Conservation (phyloP, 2,797 vertebrate genomes). For the Takifugu ocellatus region DNA sequence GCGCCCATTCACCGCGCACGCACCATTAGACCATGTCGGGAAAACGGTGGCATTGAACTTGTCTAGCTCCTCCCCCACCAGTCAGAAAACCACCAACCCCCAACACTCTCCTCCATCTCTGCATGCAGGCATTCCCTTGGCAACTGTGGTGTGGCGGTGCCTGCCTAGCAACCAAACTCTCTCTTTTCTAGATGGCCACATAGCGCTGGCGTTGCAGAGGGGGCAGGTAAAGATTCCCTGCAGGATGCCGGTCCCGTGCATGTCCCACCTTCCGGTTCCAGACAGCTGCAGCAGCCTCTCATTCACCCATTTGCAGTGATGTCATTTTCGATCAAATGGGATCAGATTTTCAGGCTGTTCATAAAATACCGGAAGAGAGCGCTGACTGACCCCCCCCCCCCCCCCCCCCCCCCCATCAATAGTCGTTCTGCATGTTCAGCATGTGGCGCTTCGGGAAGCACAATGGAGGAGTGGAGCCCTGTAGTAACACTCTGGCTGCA, state of each 20-base stretch:
- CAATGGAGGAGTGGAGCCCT: conserved; percentile 35
- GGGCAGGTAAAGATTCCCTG: conserved; percentile 37
- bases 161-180: conserved; percentile 77
- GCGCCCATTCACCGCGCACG: conserved; percentile 14
- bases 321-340: neutral
- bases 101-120: conserved; percentile 57
- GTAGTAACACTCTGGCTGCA: conserved; percentile 39
- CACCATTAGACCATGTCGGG: conserved; percentile 41
- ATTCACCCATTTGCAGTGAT: neutral
- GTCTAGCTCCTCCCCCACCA: conserved; percentile 60
- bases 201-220: conserved; percentile 18
- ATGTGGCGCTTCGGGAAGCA: conserved; percentile 31
- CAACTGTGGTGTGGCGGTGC: conserved; percentile 69
- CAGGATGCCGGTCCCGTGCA: conserved; percentile 57
- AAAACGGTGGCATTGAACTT: conserved; percentile 74
- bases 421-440: conserved; percentile 14
- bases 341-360: neutral
- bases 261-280: conserved; percentile 18
- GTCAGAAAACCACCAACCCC: conserved; percentile 61
- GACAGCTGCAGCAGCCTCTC: neutral
- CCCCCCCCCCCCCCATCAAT: neutral
- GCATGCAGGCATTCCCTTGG: conserved; percentile 76
- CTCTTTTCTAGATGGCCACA: conserved; percentile 32
- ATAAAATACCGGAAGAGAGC: neutral
- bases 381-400: neutral